Conservation (phyloP, 2,888 invertebrate species). For the Clusia tigrina region DNA sequence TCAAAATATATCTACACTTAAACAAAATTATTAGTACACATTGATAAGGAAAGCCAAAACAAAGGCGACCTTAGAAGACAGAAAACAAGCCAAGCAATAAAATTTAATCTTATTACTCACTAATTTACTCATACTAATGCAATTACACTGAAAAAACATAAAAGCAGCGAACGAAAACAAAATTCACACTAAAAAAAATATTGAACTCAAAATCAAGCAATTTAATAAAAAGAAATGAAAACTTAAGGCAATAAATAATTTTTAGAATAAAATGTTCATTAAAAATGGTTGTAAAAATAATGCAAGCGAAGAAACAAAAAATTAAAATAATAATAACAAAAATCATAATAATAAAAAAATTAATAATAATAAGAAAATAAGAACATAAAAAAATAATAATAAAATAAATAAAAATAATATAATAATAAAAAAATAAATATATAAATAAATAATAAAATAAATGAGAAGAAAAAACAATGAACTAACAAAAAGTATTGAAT, state of each 20-base stretch:
- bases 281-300: conserved; percentile 34
- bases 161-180: conserved; percentile 16
- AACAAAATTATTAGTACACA: neutral
- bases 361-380: conserved; percentile 26
- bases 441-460: conserved; percentile 32
- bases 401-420: conserved; percentile 42
- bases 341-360: conserved; percentile 41
- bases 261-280: conserved; percentile 24
- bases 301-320: conserved; percentile 23
- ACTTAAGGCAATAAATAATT: conserved; percentile 26
- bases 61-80: conserved; percentile 18
- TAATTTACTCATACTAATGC: conserved; percentile 13
- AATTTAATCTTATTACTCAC: neutral
- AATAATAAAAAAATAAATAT: conserved; percentile 33
- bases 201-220: conserved; percentile 28
- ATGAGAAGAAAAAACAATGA: no score
- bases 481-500: no score
- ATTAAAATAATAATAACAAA: conserved; percentile 24
- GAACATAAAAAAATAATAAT: conserved; percentile 43
- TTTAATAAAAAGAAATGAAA: conserved; percentile 20
- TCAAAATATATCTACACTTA: neutral
- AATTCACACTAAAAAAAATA: conserved; percentile 21
- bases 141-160: conserved; percentile 9
- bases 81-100: neutral
- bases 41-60: neutral